These are phyloP conservation scores for Epinephelus cyanopodus DNA, from an alignment of 2,113 vertebrate genomes.

Conservation along the genomic window DNA sequence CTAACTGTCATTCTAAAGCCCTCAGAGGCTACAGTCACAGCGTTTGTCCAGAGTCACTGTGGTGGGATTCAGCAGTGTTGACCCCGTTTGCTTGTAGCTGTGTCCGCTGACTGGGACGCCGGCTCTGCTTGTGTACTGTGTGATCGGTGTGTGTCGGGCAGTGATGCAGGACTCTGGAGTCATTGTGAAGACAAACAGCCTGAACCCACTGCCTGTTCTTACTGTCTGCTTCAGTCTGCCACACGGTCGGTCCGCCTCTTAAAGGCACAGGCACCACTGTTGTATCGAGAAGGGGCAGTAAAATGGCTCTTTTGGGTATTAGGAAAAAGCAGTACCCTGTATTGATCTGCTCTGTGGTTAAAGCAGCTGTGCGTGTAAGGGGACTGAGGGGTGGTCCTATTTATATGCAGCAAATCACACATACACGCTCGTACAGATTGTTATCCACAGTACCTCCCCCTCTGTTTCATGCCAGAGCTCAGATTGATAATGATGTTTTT, in stretches of 20 bases:
- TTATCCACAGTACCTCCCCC: slow-evolving; percentile 55
- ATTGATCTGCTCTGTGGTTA: slow-evolving; percentile 52
- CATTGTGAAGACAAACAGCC: slow-evolving; percentile 84
- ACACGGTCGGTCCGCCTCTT: slow-evolving; percentile 83
- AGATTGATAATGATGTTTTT: slow-evolving; percentile 82
- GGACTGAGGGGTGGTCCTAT: slow-evolving; percentile 30
- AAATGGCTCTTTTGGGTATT: slow-evolving; percentile 64
- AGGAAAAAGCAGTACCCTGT: slow-evolving; percentile 34
- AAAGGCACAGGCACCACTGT: slow-evolving; percentile 78
- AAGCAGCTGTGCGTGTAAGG: slow-evolving; percentile 34
- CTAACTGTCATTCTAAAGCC: slow-evolving; percentile 66
- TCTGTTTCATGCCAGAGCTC: slow-evolving; percentile 67
- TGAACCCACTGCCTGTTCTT: slow-evolving; percentile 79
- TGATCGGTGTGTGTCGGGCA: slow-evolving; percentile 61
- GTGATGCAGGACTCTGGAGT: slow-evolving; percentile 81
- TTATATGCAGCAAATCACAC: slow-evolving; percentile 47
- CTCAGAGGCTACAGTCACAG: slow-evolving; percentile 59
- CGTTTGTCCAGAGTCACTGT: slow-evolving; percentile 55
- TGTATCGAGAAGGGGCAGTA: slow-evolving; percentile 63
- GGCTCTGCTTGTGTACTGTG: slow-evolving; percentile 36
- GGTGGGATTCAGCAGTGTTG: slow-evolving; percentile 24
- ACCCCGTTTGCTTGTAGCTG: slow-evolving; percentile 31
- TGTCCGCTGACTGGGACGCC: slow-evolving; percentile 16
- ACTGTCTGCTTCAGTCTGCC: slow-evolving; percentile 79
- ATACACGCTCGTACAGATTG: slow-evolving; percentile 37